Evolutionary conservation across 1,140 invertebrate species (phyloP).

Genomic region (Drosophila teissieri): DNA sequence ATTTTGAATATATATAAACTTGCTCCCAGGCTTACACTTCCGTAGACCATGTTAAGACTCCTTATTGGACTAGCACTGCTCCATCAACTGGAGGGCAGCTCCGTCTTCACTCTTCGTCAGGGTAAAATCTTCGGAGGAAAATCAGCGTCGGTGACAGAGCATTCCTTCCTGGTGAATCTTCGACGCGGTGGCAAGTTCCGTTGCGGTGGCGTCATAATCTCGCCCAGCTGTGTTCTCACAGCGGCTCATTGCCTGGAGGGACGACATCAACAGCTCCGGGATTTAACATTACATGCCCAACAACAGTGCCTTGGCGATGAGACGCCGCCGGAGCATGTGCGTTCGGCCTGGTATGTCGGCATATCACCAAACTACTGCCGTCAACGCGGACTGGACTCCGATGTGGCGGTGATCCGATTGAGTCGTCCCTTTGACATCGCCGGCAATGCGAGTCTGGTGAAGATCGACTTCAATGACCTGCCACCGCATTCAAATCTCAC

Average conservation of each 20-base stretch:
- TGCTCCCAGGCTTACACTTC: no score
- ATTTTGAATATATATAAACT: slow-evolving; percentile 24
- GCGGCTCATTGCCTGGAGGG: slow-evolving; percentile 67
- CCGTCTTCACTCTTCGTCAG: background rate
- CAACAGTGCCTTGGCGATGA: slow-evolving; percentile 50
- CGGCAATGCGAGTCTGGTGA: slow-evolving; percentile 10
- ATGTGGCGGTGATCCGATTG: slow-evolving; percentile 62
- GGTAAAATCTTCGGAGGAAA: slow-evolving; percentile 53
- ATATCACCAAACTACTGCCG: slow-evolving; percentile 26
- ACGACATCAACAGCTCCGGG: background rate
- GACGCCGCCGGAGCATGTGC: slow-evolving; percentile 10
- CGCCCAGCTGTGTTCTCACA: slow-evolving; percentile 72
- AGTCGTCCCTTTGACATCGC: slow-evolving; percentile 28
- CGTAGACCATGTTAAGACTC: slow-evolving; percentile 20
- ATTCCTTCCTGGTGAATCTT: slow-evolving; percentile 65
- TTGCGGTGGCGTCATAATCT: slow-evolving; percentile 63
- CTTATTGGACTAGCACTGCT: background rate
- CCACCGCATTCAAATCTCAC: slow-evolving; percentile 31
- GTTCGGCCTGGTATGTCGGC: slow-evolving; percentile 16
- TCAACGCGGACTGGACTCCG: slow-evolving; percentile 30
- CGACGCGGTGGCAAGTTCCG: slow-evolving; percentile 29
- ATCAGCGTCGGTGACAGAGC: slow-evolving; percentile 1
- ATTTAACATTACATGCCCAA: slow-evolving; percentile 52
- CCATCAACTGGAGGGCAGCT: background rate
- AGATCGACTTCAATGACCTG: slow-evolving; percentile 55